Evolutionary conservation across 2,888 invertebrate species (phyloP).

Genomic region (Chaetogeoica ovagalla): DNA sequence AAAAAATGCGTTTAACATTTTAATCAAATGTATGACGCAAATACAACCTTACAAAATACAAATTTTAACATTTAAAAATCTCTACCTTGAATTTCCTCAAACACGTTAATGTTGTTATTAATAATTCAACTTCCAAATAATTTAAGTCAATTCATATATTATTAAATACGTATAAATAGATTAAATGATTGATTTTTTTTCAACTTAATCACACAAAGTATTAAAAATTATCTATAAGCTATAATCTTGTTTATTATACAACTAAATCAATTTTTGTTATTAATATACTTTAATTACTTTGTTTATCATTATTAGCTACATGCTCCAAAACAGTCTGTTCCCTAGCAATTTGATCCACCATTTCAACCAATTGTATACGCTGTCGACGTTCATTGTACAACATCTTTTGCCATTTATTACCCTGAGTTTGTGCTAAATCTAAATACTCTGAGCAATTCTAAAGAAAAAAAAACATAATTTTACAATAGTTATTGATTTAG

Average conservation of each 20-base stretch:
- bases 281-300: conserved; percentile 24
- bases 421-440: conserved; percentile 85
- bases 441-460: conserved; percentile 91
- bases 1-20: too few relatives aligned
- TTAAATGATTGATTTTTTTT: neutral
- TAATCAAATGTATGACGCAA: too few relatives aligned
- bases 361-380: conserved; percentile 86
- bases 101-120: too few relatives aligned
- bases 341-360: conserved; percentile 95
- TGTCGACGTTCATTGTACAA: conserved; percentile 94
- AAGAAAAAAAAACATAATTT: conserved; percentile 54
- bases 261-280: neutral
- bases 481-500: neutral
- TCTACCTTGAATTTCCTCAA: too few relatives aligned
- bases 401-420: conserved; percentile 88
- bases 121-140: too few relatives aligned
- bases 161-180: neutral
- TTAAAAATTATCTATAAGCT: neutral
- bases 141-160: neutral
- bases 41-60: too few relatives aligned
- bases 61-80: too few relatives aligned
- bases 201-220: neutral
- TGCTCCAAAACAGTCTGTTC: conserved; percentile 96
- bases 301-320: conserved; percentile 66
- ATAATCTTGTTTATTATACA: neutral